Base-by-base conservation (phyloP, 2,888 invertebrate species). In the Silvanus unidentatus region DNA sequence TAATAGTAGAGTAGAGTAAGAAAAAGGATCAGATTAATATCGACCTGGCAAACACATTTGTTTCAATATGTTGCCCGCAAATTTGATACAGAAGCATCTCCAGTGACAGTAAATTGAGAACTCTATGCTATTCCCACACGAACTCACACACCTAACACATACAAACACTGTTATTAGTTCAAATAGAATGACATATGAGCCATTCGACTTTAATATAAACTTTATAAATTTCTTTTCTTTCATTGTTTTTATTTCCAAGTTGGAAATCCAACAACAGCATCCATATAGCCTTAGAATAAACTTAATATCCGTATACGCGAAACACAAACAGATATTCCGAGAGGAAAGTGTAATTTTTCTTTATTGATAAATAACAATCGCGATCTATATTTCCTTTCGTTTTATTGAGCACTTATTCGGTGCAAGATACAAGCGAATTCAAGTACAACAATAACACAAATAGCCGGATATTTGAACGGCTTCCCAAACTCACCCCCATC, bases 31-130 rank as follows among this genome's bases (percentile, higher is more conserved):
- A 55, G 60, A 64, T 63, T 62, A 62, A 60, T 60, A 63, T 64
- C 61, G 61, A 59, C 50, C 59, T 53, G 50, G 58, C 59, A 63
- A 63, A 63, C 62, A 64, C 57, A 62, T 64, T 64, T 64, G 62
- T 62, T 62, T 62, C 63, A 60, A 59, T 62, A 58, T 60, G 54
- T 57, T 54, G 54, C 50, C 22, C 51, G 42, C 50, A 42, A 49
- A 57, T 52, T 47, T 52, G 54, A 53, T 53, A 49, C 54, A 28
- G 43, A 49, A 48, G 40, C 47, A 47, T 47, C 48, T 47, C 40
- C 16, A 34, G 27, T 41, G 43, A 50, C 43, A 39, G 43, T 39
- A 42, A 48, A 40, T 45, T 38, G 40, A 47, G 42, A 45, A 43
- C 44, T 39, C 27, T 38, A 45, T 42, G 45, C 41, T 29, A 16